These are phyloP conservation scores for Astatotilapia flaviijosephi DNA, from an alignment of 2,113 vertebrate species.

Conservation along the genomic window DNA sequence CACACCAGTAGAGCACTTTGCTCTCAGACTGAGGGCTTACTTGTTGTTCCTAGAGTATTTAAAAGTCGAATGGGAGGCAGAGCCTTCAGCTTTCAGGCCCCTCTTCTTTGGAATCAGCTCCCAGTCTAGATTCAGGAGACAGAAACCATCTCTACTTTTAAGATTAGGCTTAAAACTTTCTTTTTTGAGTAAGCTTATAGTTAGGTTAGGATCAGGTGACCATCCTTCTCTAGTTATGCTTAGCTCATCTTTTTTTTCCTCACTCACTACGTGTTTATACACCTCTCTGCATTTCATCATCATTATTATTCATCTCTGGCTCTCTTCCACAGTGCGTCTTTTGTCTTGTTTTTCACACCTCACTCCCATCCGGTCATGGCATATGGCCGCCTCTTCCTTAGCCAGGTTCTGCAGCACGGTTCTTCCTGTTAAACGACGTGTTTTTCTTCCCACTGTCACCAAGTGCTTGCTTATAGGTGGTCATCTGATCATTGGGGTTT, in stretches of 20 bases:
- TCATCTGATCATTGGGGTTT: background rate
- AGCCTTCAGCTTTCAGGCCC: background rate
- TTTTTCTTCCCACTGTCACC: background rate
- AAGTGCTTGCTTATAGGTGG: background rate
- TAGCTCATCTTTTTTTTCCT: background rate
- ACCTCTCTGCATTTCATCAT: background rate
- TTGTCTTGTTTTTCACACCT: background rate
- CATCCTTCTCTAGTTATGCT: background rate
- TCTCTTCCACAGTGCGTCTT: background rate
- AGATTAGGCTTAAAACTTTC: background rate
- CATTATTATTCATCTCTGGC: background rate
- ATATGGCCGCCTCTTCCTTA: background rate
- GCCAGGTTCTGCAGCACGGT: background rate
- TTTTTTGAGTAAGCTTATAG: background rate
- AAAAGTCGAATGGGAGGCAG: background rate
- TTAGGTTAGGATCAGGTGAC: background rate
- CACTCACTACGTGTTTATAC: background rate
- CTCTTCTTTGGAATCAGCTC: background rate
- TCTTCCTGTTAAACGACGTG: background rate
- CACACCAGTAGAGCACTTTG: background rate
- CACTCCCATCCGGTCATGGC: background rate
- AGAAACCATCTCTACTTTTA: background rate
- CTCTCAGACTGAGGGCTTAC: background rate
- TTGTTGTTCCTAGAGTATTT: background rate
- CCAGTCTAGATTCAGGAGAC: background rate